A percentile compares a stretch with the other conserved stretches of the same genome.
Evolutionary conservation across 2,113 vertebrate species (phyloP).

Genomic region (Pithys albifrons): DNA sequence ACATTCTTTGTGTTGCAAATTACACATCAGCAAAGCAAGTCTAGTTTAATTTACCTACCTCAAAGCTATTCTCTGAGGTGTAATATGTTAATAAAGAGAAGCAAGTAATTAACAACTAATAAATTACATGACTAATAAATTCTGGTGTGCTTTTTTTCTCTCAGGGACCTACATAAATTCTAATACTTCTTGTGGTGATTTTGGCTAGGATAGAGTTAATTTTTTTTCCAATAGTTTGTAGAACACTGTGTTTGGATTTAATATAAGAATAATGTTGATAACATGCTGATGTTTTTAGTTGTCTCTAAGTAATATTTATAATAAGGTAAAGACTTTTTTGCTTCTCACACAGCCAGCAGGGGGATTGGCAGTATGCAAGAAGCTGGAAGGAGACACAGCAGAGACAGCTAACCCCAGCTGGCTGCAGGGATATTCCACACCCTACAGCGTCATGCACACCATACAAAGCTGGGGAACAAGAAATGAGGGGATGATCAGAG

Average conservation of each 20-base stretch:
- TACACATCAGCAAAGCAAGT: constrained; percentile 26
- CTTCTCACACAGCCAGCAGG: neutral
- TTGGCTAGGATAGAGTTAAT: neutral
- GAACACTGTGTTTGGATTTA: neutral
- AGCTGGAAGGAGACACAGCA: neutral
- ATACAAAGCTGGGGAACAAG: no score
- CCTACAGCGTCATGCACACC: neutral
- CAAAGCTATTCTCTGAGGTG: constrained; percentile 38
- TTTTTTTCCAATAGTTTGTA: neutral
- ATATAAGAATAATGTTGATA: neutral
- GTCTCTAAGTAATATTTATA: no score
- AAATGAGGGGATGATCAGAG: no score
- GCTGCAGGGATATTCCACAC: neutral
- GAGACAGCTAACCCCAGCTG: no score
- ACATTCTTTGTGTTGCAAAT: constrained; percentile 46
- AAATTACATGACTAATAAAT: constrained; percentile 49
- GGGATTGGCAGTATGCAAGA: neutral
- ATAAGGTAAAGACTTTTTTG: neutral
- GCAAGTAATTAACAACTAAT: constrained; percentile 58
- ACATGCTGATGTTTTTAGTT: neutral
- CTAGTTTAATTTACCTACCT: constrained; percentile 51
- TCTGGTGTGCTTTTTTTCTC: neutral
- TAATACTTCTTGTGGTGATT: neutral
- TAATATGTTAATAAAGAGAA: constrained; percentile 54
- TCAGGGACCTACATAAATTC: neutral